Percentiles rank a stretch among this genome's conserved stretches.
Conservation (phyloP, 2,797 vertebrate species). For the Melanotaenia nigrans region DNA sequence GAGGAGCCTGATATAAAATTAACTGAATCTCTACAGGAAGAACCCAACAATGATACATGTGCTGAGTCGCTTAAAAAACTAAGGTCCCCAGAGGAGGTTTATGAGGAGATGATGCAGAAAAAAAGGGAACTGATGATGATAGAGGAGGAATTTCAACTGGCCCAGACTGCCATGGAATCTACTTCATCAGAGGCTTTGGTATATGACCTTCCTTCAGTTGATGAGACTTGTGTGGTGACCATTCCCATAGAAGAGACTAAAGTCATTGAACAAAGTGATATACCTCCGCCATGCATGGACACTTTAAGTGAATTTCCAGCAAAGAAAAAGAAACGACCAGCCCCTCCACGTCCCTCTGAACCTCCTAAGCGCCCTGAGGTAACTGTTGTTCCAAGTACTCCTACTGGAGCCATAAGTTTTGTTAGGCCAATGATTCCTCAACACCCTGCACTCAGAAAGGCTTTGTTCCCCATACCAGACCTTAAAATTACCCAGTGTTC, state of each 20-base stretch:
- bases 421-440: slow-evolving; percentile 83
- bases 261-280: slow-evolving; percentile 75
- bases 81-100: slow-evolving; percentile 88
- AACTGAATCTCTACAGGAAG: slow-evolving; percentile 75
- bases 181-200: slow-evolving; percentile 82
- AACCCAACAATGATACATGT: slow-evolving; percentile 74
- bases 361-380: slow-evolving; percentile 79
- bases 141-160: slow-evolving; percentile 80
- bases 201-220: slow-evolving; percentile 77
- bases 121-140: slow-evolving; percentile 84
- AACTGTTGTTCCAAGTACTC: slow-evolving; percentile 69
- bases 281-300: slow-evolving; percentile 79
- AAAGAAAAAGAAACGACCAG: slow-evolving; percentile 87
- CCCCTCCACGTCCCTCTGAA: slow-evolving; percentile 83
- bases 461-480: slow-evolving; percentile 94
- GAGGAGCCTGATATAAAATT: slow-evolving; percentile 85
- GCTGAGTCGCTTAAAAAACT: slow-evolving; percentile 85
- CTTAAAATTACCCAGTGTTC: slow-evolving; percentile 99
- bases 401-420: slow-evolving; percentile 79
- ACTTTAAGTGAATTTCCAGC: slow-evolving; percentile 84
- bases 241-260: slow-evolving; percentile 84
- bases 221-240: slow-evolving; percentile 89
- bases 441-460: slow-evolving; percentile 82
- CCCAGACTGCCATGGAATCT: slow-evolving; percentile 75
- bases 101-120: slow-evolving; percentile 90